Evolutionary conservation across 2,888 invertebrate species (phyloP), one percentile per base, ranked within the genome.

Genomic region (Lochmaea crataegi): DNA sequence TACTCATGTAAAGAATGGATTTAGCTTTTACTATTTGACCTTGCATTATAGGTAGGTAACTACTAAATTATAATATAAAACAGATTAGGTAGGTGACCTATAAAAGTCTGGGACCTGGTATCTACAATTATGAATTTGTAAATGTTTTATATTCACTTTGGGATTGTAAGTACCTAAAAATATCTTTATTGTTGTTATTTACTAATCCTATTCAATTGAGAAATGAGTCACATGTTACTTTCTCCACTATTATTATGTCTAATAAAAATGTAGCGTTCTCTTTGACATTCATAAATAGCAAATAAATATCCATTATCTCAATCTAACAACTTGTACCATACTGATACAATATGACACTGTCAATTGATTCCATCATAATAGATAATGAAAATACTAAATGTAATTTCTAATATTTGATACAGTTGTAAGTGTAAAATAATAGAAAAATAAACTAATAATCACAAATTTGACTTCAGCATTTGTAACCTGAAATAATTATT

Each of bases 381-480:
- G 11, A 16, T 53, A 16, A 53, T 53, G 18, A 53, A 53, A 53
- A 53, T 38, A 38, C 3, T 32, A 58, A 58, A 60, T 60, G 14
- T 32, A 18, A 18, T 53, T 53, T 53, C n/a, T 38, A 38, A 38
- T 60, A 60, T 60, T 60, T 38, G 60, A 38, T 60, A 60, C 9
- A 60, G 16, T 38, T 60, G 53, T 53, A 16, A 60, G 38, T 32
- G 32, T 38, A 60, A 38, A 60, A 11, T 32, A 38, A 60, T 32
- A n/a, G 60, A 18, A 16, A 66, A 41, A 41, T 32, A 67, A 57
- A 22, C 51, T 45, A 66, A 32, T 67, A 72, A 72, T 72, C 68
- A 72, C 64, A 72, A 64, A 72, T 57, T 57, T 68, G 51, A 72
- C 65, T 51, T 57, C 45, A 18, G 45, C 51, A 64, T 68, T 68